Evolutionary conservation across 23 tunicate species (phyloP), one percentile per base, ranked within the genome.

Genomic region (Halocynthia roretzi): DNA sequence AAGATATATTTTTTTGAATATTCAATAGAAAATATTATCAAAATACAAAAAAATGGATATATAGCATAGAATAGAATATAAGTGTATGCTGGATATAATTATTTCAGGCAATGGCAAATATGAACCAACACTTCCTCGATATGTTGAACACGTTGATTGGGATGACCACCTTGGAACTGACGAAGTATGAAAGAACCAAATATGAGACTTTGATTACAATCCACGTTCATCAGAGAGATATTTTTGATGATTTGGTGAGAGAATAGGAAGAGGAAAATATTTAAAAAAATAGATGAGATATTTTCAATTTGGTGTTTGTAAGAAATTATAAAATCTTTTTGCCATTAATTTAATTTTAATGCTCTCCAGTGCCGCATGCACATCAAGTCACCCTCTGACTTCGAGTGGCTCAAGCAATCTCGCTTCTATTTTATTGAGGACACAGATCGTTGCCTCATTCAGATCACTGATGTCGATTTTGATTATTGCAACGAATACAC

Each of bases 221-320:
- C 49, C 99, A 96, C 77, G 99, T 96, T 52, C 99, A 96, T 68
- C 99, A 96, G 80, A 76, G 99, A 51, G 99, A 96, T 70, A 96
- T 96, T 53, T 96, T 96, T 71, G 96, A 96, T 67, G 96, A 90
- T 72, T 76, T 96, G 96, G 99, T 96, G 21, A 72, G 73, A 67
- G 7, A 10, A n/a, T 48, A 23, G 56, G 40, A n/a, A n/a, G n/a
- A 14, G 15, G 63, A 14, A 4, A 58, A 14, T 58, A 58, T 1
- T 1, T 1, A 14, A 15, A 58, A n/a, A 58, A 1, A 2, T 14
- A 58, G n/a, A 1, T 14, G 4, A 58, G n/a, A 58, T 14, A 2
- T 58, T 58, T 0, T 31, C 44, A 2, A 31, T 31, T 2, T 31
- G 1, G 44, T 31, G 44, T 31, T 31, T 31, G 44, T 31, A 1